Conservation (phyloP, 2,797 vertebrate genomes). For the Ctenochaetus hawaiiensis region DNA sequence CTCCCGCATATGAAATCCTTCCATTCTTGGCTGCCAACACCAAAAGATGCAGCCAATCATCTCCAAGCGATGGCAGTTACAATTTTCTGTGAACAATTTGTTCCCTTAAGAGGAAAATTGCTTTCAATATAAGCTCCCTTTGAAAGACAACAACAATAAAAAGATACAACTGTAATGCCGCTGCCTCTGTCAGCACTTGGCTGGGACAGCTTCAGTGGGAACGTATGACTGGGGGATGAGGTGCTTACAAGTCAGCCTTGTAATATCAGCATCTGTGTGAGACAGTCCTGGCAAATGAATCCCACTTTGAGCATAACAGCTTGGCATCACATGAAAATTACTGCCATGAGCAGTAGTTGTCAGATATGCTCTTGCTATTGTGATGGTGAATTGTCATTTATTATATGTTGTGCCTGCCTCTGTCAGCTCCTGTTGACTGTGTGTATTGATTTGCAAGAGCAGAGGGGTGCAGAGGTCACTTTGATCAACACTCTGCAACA, state of each 20-base stretch:
- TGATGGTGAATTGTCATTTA: constrained; percentile 90
- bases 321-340: constrained; percentile 90
- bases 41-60: constrained; percentile 85
- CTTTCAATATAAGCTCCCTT: constrained; percentile 89
- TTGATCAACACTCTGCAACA: constrained; percentile 91
- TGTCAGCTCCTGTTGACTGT: constrained; percentile 87
- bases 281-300: constrained; percentile 90
- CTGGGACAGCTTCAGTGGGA: constrained; percentile 79
- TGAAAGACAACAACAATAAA: constrained; percentile 90
- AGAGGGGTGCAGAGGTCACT: constrained; percentile 91
- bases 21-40: constrained; percentile 79
- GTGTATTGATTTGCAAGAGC: constrained; percentile 92
- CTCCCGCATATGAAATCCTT: constrained; percentile 83
- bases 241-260: constrained; percentile 89
- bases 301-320: constrained; percentile 91
- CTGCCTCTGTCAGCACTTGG: constrained; percentile 85
- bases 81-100: constrained; percentile 89
- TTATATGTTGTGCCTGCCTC: constrained; percentile 91
- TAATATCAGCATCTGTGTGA: constrained; percentile 91
- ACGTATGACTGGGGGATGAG: constrained; percentile 87
- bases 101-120: constrained; percentile 90
- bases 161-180: constrained; percentile 89
- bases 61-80: constrained; percentile 84
- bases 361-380: constrained; percentile 88
- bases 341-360: constrained; percentile 90